Percentiles rank a stretch among this genome's conserved stretches.
phyloP scores from a whole-genome alignment of 2,113 vertebrate genomes.

The Todiramphus saurophagus region DNA sequence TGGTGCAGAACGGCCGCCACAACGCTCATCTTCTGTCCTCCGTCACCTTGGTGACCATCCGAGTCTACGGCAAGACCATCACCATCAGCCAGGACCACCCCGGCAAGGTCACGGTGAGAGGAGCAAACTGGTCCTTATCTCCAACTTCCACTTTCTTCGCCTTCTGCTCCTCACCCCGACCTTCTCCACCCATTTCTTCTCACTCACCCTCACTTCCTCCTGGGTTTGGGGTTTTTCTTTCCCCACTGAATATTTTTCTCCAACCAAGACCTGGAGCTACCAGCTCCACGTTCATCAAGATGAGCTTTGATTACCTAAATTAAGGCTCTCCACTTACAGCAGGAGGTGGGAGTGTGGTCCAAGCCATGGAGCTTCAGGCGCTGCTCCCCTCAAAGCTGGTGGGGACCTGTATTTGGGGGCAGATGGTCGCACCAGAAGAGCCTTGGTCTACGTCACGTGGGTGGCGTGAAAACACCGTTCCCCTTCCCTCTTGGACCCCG shows the following conservation, averaged over 20 bases:
- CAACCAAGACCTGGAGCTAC: too few species aligned
- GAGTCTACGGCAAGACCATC: constrained; percentile 62
- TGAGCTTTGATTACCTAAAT: too few species aligned
- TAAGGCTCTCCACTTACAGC: too few species aligned
- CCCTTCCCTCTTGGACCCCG: too few species aligned
- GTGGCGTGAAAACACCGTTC: too few species aligned
- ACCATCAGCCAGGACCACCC: constrained; percentile 37
- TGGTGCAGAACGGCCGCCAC: constrained; percentile 67
- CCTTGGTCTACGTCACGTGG: background rate
- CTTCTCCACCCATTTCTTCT: background rate
- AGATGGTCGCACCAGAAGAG: too few species aligned
- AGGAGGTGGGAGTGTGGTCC: too few species aligned
- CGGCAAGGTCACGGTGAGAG: constrained; percentile 48
- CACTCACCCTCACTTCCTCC: background rate
- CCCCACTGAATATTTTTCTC: background rate
- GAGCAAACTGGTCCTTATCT: fast-evolving
- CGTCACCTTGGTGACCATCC: constrained; percentile 64
- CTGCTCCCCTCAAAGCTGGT: background rate
- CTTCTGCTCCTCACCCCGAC: too few species aligned
- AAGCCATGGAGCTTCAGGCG: background rate
- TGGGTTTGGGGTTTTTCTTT: too few species aligned
- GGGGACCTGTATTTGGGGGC: background rate
- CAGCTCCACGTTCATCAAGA: fast-evolving
- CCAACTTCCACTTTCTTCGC: too few species aligned
- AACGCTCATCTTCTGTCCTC: constrained; percentile 25